A percentile compares a stretch with the other conserved stretches of the same genome.
Evolutionary conservation across 1,140 invertebrate genomes (phyloP).

Genomic region (Akabosia matsudoensis): DNA sequence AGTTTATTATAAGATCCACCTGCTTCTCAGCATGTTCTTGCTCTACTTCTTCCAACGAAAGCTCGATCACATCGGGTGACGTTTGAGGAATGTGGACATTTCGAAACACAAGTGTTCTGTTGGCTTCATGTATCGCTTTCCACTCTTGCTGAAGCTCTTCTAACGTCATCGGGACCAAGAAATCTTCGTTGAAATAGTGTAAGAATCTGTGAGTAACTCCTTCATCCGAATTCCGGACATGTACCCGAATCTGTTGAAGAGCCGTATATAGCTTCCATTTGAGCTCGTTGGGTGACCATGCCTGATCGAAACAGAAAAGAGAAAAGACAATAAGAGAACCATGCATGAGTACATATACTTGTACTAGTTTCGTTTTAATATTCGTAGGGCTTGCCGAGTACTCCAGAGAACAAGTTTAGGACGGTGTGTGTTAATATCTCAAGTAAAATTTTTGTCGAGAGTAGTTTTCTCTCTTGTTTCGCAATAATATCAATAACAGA

Average conservation of each 20-base stretch:
- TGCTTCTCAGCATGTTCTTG: slow-evolving; percentile 37
- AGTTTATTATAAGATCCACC: slow-evolving; percentile 35
- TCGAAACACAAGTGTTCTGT: slow-evolving; percentile 31
- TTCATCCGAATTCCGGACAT: slow-evolving; percentile 32
- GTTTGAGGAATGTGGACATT: slow-evolving; percentile 32
- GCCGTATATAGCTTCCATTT: slow-evolving; percentile 36
- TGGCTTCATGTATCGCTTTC: slow-evolving; percentile 37
- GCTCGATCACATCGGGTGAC: slow-evolving; percentile 29
- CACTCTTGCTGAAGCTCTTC: slow-evolving; percentile 37
- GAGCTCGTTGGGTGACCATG: slow-evolving; percentile 35
- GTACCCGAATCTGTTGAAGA: slow-evolving; percentile 32
- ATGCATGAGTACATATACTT: not conserved
- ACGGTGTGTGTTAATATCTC: too few species aligned
- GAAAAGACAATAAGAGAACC: not conserved
- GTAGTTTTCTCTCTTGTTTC: too few species aligned
- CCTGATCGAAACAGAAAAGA: not conserved
- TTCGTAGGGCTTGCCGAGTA: too few species aligned
- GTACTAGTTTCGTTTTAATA: not conserved
- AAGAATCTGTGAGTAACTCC: slow-evolving; percentile 33
- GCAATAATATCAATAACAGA: too few species aligned
- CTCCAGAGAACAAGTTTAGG: too few species aligned
- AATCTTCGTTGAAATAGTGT: slow-evolving; percentile 39
- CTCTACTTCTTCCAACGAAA: slow-evolving; percentile 38
- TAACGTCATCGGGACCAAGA: slow-evolving; percentile 33
- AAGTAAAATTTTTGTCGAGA: too few species aligned